Base-by-base conservation (phyloP, 1,140 invertebrate species). In the Colletes latitarsis region DNA sequence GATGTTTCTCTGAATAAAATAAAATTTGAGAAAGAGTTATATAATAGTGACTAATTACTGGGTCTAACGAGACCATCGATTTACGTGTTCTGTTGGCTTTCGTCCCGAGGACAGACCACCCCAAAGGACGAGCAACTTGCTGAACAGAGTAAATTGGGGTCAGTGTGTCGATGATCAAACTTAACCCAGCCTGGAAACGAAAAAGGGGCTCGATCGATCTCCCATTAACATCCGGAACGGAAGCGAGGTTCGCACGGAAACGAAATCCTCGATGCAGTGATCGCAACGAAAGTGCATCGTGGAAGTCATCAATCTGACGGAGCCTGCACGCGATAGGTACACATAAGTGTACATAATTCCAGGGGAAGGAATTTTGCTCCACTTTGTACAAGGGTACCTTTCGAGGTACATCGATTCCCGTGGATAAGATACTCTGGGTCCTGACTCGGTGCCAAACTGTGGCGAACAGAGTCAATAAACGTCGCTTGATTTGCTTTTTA, bases 81-180 rank as follows among this genome's bases (percentile, higher is more conserved):
- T 30, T 4, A 4, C 4, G 12, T 10, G 3, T 21, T 21, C 19
- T 9, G 19, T 14, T 30, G 17, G 3, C 21, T 62, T 52, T 70
- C 21, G 10, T 49, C 30, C 21, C 0, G n/a, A 4, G 5, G 19
- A n/a, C 19, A 19, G 43, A 12, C 6, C 66, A 53, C 9, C 14
- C 46, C 66, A 17, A 60, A 46, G 14, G 41, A 58, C 41, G 66
- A 30, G 30, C 6, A 77, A 49, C 43, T 77, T 68, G 62, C 62
- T 17, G 64, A 69, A 55, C 41, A 21, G 9, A 57, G 75, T 69
- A 70, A 49, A 77, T 77, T 60, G 57, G 53, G 75, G 75, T 21
- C 58, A 70, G 41, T 70, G 67, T 77, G 66, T 62, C 75, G 75
- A 77, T 52, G 75, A 77, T 77, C 66, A 68, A 55, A 62, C 67